These are phyloP conservation scores for Hydrolagus colliei DNA, from an alignment of 2,797 vertebrate species.

Conservation along the genomic window DNA sequence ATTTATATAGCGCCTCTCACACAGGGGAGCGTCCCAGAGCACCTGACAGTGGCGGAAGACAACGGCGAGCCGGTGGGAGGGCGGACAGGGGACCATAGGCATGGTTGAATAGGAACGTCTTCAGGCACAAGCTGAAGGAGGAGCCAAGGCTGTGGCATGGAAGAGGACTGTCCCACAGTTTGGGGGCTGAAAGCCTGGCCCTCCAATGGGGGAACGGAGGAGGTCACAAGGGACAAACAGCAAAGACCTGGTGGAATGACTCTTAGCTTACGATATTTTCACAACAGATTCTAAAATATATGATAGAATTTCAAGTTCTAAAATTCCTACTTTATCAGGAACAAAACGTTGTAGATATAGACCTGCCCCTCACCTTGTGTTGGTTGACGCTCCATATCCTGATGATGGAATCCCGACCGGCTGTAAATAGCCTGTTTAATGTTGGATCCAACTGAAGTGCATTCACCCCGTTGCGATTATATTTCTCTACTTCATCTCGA, in stretches of 20 bases:
- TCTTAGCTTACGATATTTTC: neutral
- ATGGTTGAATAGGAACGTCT: no score
- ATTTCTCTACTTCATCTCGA: conserved; percentile 96
- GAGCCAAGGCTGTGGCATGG: no score
- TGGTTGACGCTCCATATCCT: conserved; percentile 98
- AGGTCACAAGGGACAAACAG: neutral
- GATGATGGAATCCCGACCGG: conserved; percentile 92
- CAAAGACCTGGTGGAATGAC: neutral
- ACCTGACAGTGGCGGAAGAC: no score
- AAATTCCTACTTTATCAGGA: neutral
- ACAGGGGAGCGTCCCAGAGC: no score
- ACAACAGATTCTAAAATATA: neutral
- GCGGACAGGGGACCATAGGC: no score
- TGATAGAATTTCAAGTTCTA: conserved; percentile 7
- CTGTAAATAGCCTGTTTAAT: conserved; percentile 90
- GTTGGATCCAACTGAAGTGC: conserved; percentile 91
- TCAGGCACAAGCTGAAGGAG: no score
- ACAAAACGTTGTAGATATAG: neutral
- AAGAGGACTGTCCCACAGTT: no score
- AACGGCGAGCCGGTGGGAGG: no score
- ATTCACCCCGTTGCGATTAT: conserved; percentile 93
- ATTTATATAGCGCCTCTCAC: no score
- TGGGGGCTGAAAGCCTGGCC: no score
- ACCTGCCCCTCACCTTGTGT: conserved; percentile 73
- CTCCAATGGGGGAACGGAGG: no score